phyloP scores from a whole-genome alignment of 2,797 vertebrate species.

The Todus mexicanus region DNA sequence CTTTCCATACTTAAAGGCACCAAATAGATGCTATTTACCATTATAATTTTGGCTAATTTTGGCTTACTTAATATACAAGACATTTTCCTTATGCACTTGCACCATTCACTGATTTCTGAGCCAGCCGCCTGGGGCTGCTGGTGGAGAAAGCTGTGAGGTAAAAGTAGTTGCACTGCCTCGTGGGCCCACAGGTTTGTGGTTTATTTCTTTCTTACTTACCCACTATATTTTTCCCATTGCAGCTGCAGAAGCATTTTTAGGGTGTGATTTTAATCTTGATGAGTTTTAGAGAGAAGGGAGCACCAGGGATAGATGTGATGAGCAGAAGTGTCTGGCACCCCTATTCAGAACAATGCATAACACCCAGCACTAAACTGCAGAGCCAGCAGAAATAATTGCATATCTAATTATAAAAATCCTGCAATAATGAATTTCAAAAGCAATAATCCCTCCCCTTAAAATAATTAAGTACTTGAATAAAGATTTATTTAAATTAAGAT shows the following conservation, averaged over 20 bases:
- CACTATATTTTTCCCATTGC: background rate
- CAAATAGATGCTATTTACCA: background rate
- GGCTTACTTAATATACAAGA: background rate
- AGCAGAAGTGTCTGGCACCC: background rate
- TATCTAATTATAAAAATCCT: background rate
- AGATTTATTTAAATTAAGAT: background rate
- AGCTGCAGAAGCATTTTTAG: background rate
- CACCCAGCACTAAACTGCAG: background rate
- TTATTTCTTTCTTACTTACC: background rate
- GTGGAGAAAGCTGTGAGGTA: background rate
- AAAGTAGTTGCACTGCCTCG: background rate
- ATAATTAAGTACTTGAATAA: background rate
- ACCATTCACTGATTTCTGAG: background rate
- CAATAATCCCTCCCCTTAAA: background rate
- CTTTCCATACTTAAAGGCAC: background rate
- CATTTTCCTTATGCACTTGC: background rate
- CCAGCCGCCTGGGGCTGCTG: background rate
- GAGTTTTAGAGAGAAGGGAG: background rate
- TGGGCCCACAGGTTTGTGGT: background rate
- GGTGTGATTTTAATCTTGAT: background rate
- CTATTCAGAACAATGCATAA: background rate
- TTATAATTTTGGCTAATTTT: background rate
- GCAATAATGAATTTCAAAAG: background rate
- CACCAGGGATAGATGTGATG: background rate
- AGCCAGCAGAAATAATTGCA: background rate